Conservation (phyloP, 2,888 invertebrate genomes). For the Lithophane ornitopus region DNA sequence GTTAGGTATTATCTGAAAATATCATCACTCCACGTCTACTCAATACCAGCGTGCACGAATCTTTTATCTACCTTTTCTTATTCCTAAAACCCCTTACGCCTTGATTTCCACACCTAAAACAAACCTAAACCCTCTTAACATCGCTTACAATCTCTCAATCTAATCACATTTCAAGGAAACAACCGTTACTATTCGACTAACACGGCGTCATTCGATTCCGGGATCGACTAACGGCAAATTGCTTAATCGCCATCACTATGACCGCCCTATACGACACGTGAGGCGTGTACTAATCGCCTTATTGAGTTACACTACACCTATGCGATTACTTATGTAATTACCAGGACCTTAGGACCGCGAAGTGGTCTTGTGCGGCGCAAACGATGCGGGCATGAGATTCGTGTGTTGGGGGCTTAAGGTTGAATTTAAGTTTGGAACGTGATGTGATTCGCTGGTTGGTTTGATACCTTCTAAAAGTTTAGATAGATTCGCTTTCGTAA, state of each 20-base stretch:
- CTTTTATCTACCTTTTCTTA: not conserved
- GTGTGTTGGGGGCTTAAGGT: slow-evolving; percentile 31
- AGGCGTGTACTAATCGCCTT: slow-evolving; percentile 73
- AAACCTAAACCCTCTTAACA: slow-evolving; percentile 4
- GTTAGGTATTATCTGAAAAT: not conserved
- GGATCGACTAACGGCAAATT: slow-evolving; percentile 61
- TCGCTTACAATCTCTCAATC: slow-evolving; percentile 41
- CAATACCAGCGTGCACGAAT: not conserved
- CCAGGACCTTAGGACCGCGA: slow-evolving; percentile 61
- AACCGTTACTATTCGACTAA: slow-evolving; percentile 49
- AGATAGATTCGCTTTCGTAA: not conserved
- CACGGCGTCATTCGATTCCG: slow-evolving; percentile 51
- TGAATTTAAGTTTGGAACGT: slow-evolving; percentile 52
- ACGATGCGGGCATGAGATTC: slow-evolving; percentile 27
- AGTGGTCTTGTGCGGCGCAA: slow-evolving; percentile 49
- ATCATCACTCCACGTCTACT: too few relatives aligned
- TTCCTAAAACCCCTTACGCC: not conserved
- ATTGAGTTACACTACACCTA: slow-evolving; percentile 72
- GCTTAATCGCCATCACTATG: slow-evolving; percentile 64
- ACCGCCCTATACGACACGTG: slow-evolving; percentile 68
- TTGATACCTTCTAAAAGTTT: not conserved
- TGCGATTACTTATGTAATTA: slow-evolving; percentile 72
- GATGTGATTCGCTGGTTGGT: slow-evolving; percentile 23
- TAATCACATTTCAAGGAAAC: slow-evolving; percentile 39
- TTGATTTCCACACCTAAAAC: slow-evolving; percentile 13